A percentile compares a stretch with the other conserved stretches of the same genome.
phyloP scores from a whole-genome alignment of 2,888 invertebrate species.

The Dynastes tityus region DNA sequence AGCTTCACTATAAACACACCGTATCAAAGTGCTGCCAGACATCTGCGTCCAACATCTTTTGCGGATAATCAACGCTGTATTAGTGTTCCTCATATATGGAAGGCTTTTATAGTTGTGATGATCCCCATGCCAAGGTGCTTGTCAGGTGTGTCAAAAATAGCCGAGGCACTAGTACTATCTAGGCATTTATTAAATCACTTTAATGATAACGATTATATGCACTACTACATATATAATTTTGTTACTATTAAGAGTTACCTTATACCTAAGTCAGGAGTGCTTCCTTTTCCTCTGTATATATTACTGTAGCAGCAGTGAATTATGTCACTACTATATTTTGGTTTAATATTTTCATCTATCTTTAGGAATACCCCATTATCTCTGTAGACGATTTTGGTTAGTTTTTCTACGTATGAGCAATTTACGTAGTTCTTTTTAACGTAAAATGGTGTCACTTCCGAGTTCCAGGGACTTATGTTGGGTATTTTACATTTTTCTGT shows the following conservation, averaged over 20 bases:
- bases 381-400: constrained; percentile 62
- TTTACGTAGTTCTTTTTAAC: constrained; percentile 72
- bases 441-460: constrained; percentile 72
- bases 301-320: constrained; percentile 61
- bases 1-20: too few species aligned
- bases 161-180: too few species aligned
- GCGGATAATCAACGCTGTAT: too few species aligned
- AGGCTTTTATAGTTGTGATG: too few species aligned
- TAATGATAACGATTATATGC: too few species aligned
- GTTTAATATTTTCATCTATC: constrained; percentile 61
- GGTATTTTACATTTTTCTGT: constrained; percentile 78
- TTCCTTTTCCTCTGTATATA: constrained; percentile 50
- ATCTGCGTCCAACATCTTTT: too few species aligned
- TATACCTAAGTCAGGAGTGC: constrained; percentile 35
- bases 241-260: constrained; percentile 26
- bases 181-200: too few species aligned
- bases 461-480: constrained; percentile 75
- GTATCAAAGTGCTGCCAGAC: too few species aligned
- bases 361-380: constrained; percentile 62
- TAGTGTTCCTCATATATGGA: too few species aligned
- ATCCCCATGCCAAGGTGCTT: too few species aligned
- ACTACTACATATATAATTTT: too few species aligned
- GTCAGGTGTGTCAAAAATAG: too few species aligned
- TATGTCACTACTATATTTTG: constrained; percentile 60
- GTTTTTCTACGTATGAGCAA: constrained; percentile 69